These are phyloP conservation scores for Sebastes schlegelii DNA, from an alignment of 2,113 vertebrate species.

Conservation along the genomic window DNA sequence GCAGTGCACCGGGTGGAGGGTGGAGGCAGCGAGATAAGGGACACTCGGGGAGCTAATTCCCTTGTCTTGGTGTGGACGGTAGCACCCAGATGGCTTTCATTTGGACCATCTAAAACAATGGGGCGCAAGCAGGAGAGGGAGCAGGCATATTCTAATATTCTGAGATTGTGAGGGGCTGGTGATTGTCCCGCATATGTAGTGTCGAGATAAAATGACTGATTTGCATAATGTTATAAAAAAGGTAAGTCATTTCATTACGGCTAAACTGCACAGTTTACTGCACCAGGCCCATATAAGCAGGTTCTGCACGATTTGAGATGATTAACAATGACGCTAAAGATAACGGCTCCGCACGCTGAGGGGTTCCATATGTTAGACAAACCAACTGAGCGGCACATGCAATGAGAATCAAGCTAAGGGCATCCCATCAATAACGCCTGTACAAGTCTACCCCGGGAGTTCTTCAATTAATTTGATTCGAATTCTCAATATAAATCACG, in stretches of 20 bases:
- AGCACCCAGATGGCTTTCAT: constrained; percentile 79
- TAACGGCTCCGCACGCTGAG: constrained; percentile 47
- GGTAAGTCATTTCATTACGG: constrained; percentile 44
- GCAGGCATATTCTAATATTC: constrained; percentile 63
- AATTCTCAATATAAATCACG: constrained; percentile 68
- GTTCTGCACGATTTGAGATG: constrained; percentile 70
- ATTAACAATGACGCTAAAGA: constrained; percentile 66
- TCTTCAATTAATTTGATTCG: constrained; percentile 44
- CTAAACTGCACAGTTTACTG: constrained; percentile 30
- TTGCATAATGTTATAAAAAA: constrained; percentile 61
- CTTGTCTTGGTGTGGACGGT: constrained; percentile 77
- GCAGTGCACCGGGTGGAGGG: constrained; percentile 76
- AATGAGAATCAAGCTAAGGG: constrained; percentile 41
- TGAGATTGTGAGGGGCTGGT: constrained; percentile 34
- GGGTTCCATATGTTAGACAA: constrained; percentile 64
- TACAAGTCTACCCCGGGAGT: constrained; percentile 27
- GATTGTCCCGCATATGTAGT: constrained; percentile 56
- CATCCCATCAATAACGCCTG: constrained; percentile 57
- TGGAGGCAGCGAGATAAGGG: constrained; percentile 83
- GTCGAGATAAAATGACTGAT: constrained; percentile 68
- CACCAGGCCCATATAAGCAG: constrained; percentile 47
- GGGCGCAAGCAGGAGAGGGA: constrained; percentile 40
- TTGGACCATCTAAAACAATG: constrained; percentile 80
- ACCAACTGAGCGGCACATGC: constrained; percentile 42
- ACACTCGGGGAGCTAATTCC: constrained; percentile 83